Evolutionary conservation across 1,140 invertebrate genomes (phyloP).

Genomic region (Batillaria attramentaria): DNA sequence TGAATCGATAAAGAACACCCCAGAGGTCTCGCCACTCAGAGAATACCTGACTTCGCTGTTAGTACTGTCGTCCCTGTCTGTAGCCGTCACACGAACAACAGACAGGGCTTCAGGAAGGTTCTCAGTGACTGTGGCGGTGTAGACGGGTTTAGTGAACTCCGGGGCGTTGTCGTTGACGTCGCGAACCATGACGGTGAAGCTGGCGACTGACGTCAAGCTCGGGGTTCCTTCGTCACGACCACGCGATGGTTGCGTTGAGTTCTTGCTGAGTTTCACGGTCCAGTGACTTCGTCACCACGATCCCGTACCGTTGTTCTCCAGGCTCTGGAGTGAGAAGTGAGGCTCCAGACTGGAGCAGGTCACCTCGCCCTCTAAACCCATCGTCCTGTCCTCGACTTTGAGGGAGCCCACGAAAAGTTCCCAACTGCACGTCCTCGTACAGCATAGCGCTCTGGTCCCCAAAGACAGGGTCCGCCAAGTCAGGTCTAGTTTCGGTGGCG

Average conservation of each 20-base stretch:
- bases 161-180: conserved; percentile 54
- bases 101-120: conserved; percentile 24
- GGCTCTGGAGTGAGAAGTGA: conserved; percentile 58
- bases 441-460: conserved; percentile 75
- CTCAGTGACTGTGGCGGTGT: conserved; percentile 45
- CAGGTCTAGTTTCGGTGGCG: conserved; percentile 26
- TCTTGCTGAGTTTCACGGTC: conserved; percentile 88
- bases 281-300: conserved; percentile 74
- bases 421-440: conserved; percentile 90
- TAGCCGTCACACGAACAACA: conserved; percentile 43
- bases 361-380: conserved; percentile 84
- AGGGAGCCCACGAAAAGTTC: conserved; percentile 87
- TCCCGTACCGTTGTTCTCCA: conserved; percentile 20
- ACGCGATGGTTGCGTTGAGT: conserved; percentile 87
- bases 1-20: conserved; percentile 45
- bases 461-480: conserved; percentile 21
- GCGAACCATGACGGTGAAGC: conserved; percentile 58
- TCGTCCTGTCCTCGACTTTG: conserved; percentile 90
- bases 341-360: conserved; percentile 79
- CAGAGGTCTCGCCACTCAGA: conserved; percentile 36
- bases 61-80: conserved; percentile 42
- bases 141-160: conserved; percentile 44
- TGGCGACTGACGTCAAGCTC: conserved; percentile 42
- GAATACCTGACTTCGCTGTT: conserved; percentile 48
- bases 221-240: conserved; percentile 81